Evolutionary conservation across 1,140 invertebrate genomes (phyloP).

Genomic region (Periplaneta americana): DNA sequence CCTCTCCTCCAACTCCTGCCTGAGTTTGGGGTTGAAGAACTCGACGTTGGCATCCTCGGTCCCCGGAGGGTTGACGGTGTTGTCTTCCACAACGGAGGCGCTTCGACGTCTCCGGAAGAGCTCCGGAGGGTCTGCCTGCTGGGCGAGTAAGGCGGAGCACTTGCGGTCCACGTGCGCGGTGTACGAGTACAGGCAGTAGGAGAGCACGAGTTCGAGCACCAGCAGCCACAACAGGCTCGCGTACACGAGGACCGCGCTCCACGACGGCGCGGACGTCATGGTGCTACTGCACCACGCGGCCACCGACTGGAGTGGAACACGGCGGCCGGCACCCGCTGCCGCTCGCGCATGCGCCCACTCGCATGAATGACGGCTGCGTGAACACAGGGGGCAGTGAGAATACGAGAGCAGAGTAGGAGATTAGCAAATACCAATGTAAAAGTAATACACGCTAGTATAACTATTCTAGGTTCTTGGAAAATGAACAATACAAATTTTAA

Average conservation of each 20-base stretch:
- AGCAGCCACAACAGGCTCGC: neutral
- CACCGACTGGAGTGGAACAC: neutral
- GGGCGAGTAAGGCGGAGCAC: neutral
- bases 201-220: neutral
- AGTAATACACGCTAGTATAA: too few relatives aligned
- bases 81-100: conserved; percentile 25
- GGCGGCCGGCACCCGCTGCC: neutral
- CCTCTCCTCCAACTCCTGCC: conserved; percentile 54
- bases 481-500: too few relatives aligned
- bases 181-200: neutral
- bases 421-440: too few relatives aligned
- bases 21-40: conserved; percentile 60
- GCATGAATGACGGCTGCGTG: neutral
- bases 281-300: neutral
- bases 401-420: too few relatives aligned
- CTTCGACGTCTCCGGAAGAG: neutral
- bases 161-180: neutral
- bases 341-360: neutral
- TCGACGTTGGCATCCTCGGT: conserved; percentile 49
- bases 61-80: conserved; percentile 23
- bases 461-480: too few relatives aligned
- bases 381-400: too few relatives aligned
- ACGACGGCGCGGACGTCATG: neutral
- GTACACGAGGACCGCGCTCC: neutral
- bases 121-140: neutral